Percentiles rank a stretch among this genome's conserved stretches.
These are phyloP conservation scores for Chiridota heheva DNA, from an alignment of 35 echinoderm and acorn worm genomes.

Conservation along the genomic window DNA sequence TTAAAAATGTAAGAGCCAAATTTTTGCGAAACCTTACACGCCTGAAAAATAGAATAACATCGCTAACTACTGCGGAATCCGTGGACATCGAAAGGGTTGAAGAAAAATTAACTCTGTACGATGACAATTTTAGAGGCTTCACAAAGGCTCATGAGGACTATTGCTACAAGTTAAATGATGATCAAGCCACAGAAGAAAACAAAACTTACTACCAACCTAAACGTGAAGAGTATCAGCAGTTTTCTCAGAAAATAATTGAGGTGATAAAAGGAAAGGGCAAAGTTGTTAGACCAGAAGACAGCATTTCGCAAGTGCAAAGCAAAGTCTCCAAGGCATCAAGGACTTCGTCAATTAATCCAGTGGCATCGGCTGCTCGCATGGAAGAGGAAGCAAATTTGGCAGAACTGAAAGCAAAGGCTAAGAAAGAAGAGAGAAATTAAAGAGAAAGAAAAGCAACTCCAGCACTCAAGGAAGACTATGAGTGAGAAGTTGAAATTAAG, in stretches of 20 bases:
- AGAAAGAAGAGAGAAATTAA: constrained; percentile 11
- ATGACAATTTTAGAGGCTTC: neutral
- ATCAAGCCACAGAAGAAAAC: neutral
- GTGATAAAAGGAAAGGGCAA: neutral
- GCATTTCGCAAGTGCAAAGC: constrained; percentile 23
- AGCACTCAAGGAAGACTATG: constrained; percentile 14
- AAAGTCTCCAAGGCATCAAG: neutral
- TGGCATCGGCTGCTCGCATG: constrained; percentile 4
- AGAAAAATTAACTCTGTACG: constrained; percentile 10
- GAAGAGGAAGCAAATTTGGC: constrained; percentile 9
- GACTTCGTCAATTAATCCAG: neutral
- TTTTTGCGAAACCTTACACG: constrained; percentile 9
- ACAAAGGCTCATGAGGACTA: constrained; percentile 13
- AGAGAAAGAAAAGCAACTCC: neutral
- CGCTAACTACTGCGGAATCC: neutral
- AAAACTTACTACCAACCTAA: constrained; percentile 12
- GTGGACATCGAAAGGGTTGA: neutral
- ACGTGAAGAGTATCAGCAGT: neutral
- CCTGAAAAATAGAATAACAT: constrained; percentile 26
- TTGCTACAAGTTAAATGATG: neutral
- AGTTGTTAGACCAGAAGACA: constrained; percentile 15
- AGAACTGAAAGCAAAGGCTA: constrained; percentile 6
- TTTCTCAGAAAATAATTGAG: neutral
- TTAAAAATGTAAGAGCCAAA: constrained; percentile 19
- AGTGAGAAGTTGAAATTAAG: constrained; percentile 28